Percentiles rank a stretch among this genome's conserved stretches.
Evolutionary conservation across 2,888 invertebrate species (phyloP).

Genomic region (Parnassius smintheus): DNA sequence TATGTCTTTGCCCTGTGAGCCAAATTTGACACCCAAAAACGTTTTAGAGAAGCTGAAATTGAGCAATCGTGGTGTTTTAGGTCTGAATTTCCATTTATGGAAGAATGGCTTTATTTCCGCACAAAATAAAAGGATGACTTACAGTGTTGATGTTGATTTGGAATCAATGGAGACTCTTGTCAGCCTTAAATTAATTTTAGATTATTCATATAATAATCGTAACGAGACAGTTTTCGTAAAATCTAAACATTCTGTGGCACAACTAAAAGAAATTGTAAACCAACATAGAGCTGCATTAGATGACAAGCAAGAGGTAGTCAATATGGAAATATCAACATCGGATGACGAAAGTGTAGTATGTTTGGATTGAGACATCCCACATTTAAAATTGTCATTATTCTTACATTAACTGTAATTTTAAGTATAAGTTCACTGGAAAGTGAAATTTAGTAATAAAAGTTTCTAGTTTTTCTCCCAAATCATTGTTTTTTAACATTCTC

Average conservation of each 20-base stretch:
- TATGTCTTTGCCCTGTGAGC: conserved; percentile 37
- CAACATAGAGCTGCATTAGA: conserved; percentile 51
- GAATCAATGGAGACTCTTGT: conserved; percentile 59
- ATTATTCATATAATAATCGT: conserved; percentile 44
- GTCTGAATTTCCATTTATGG: conserved; percentile 60
- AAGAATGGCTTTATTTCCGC: conserved; percentile 37
- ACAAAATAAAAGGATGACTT: conserved; percentile 17
- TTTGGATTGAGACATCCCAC: no score
- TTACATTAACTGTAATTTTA: no score
- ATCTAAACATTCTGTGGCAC: conserved; percentile 41
- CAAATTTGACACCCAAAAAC: conserved; percentile 30
- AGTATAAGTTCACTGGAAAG: no score
- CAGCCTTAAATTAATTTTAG: conserved; percentile 49
- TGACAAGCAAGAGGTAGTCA: conserved; percentile 58
- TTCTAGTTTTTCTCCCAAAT: no score
- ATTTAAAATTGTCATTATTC: no score
- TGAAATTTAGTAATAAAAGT: no score
- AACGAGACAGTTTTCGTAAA: conserved; percentile 37
- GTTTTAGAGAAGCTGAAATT: conserved; percentile 49
- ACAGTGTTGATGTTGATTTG: conserved; percentile 56
- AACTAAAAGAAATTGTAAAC: conserved; percentile 46
- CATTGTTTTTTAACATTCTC: no score
- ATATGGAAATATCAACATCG: no score
- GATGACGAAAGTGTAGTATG: no score
- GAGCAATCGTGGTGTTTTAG: conserved; percentile 59